Evolutionary conservation across 2,113 vertebrate species (phyloP).

Genomic region (Gopherus evgoodei): DNA sequence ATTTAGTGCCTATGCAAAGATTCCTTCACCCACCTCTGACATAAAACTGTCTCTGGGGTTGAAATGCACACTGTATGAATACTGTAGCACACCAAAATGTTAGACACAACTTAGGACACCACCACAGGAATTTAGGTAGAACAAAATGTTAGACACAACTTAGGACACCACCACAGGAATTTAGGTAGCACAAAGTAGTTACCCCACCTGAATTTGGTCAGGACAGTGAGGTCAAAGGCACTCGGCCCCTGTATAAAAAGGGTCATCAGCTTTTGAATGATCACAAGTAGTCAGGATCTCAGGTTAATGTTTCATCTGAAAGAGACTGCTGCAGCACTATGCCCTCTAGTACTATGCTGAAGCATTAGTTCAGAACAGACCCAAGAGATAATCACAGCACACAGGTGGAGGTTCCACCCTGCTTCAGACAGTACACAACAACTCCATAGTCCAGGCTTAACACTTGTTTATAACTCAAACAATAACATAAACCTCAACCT

Average conservation of each 20-base stretch:
- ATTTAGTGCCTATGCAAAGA: not conserved
- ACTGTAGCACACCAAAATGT: not conserved
- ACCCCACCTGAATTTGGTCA: not conserved
- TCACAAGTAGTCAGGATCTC: slow-evolving; percentile 16
- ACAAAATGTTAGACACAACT: slow-evolving; percentile 3
- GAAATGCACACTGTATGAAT: not conserved
- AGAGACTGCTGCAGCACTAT: not conserved
- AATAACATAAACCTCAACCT: no score
- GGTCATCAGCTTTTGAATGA: slow-evolving; percentile 6
- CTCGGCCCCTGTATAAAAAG: not conserved
- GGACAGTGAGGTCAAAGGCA: not conserved
- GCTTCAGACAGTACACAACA: not conserved
- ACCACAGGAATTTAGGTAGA: slow-evolving; percentile 29
- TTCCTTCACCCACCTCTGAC: not conserved
- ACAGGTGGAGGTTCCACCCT: not conserved
- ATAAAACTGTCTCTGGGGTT: fast-evolving
- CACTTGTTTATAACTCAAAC: no score
- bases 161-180: slow-evolving; percentile 39
- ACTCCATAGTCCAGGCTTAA: not conserved
- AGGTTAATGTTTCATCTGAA: slow-evolving; percentile 16
- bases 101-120: slow-evolving; percentile 31
- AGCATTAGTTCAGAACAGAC: not conserved
- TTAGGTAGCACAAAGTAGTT: not conserved
- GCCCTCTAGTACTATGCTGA: not conserved
- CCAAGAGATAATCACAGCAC: not conserved